Evolutionary conservation across 2,113 vertebrate species (phyloP).

Genomic region (Oncorhynchus clarkii): DNA sequence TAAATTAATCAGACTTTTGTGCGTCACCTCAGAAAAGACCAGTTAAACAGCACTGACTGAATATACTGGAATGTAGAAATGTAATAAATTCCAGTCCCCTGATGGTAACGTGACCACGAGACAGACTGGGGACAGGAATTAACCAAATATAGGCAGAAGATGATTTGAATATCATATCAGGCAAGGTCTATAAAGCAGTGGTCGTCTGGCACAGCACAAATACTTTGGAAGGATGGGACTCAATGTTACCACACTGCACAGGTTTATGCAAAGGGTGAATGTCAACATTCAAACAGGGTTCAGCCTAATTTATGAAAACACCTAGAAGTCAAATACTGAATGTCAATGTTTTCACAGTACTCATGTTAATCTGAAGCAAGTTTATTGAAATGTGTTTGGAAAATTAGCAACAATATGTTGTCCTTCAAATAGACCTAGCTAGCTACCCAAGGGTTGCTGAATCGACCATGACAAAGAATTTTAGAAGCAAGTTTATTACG

Average conservation of each 20-base stretch:
- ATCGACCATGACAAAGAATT: neutral
- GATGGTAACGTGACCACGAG: slow-evolving; percentile 31
- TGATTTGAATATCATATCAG: neutral
- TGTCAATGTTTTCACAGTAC: neutral
- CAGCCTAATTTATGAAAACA: neutral
- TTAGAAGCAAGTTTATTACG: neutral
- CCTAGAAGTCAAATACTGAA: neutral
- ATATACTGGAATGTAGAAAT: neutral
- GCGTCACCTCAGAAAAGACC: neutral
- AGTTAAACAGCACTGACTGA: neutral
- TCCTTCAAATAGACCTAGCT: no score
- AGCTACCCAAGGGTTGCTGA: no score
- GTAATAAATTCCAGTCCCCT: slow-evolving; percentile 35
- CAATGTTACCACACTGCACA: neutral
- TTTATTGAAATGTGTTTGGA: neutral
- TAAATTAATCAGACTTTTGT: neutral
- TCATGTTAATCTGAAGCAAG: neutral
- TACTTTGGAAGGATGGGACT: neutral
- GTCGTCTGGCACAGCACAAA: neutral
- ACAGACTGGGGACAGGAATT: slow-evolving; percentile 5
- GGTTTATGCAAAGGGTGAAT: neutral
- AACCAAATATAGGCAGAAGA: slow-evolving; percentile 14
- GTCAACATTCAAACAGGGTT: neutral
- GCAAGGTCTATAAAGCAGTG: neutral
- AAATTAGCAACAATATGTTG: neutral